Evolutionary conservation across 2,113 vertebrate genomes (phyloP).

Genomic region (Notechis scutatus): DNA sequence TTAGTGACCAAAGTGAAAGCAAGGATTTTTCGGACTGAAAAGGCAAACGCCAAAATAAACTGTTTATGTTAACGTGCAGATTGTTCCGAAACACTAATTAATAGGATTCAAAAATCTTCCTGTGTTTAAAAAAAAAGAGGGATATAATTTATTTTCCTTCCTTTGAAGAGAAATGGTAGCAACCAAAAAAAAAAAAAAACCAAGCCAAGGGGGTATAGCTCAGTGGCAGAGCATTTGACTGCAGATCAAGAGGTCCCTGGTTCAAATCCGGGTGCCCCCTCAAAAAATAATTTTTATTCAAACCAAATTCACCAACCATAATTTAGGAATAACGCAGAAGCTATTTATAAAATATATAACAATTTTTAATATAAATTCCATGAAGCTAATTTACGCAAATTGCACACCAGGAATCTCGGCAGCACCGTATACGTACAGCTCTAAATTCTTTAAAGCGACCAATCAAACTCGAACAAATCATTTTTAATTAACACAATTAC

Average conservation of each 20-base stretch:
- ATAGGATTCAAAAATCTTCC: background rate
- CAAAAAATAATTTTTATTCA: background rate
- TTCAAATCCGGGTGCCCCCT: constrained; percentile 39
- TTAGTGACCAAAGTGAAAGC: background rate
- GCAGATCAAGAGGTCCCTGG: constrained; percentile 39
- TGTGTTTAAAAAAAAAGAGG: no score
- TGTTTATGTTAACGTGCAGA: background rate
- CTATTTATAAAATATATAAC: background rate
- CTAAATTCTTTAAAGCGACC: background rate
- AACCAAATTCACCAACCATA: background rate
- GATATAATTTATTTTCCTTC: rapidly evolving
- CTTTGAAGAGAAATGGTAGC: background rate
- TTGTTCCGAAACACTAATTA: background rate
- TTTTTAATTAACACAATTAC: background rate
- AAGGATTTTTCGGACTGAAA: background rate
- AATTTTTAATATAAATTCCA: background rate
- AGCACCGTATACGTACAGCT: background rate
- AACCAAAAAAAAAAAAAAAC: background rate
- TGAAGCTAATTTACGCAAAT: background rate
- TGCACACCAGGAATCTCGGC: background rate
- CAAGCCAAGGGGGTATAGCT: constrained; percentile 15
- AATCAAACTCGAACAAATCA: background rate
- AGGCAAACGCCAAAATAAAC: background rate
- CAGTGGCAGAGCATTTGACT: constrained; percentile 39
- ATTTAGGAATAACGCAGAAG: background rate